These are phyloP conservation scores for Idaea straminata DNA, from an alignment of 2,888 invertebrate genomes.

Conservation along the genomic window DNA sequence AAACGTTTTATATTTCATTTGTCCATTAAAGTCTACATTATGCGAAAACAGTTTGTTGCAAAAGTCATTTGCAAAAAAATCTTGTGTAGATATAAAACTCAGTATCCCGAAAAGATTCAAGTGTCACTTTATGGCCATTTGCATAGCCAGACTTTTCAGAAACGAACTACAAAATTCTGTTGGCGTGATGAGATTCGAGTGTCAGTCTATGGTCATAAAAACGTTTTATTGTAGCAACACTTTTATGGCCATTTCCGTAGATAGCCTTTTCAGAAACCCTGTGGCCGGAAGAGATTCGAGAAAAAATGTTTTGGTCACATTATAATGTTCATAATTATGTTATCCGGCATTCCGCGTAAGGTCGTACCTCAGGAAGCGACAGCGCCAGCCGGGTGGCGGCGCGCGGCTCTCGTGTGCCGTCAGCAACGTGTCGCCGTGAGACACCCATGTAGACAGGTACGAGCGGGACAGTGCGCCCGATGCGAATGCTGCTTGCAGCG, in stretches of 20 bases:
- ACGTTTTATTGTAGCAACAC: not conserved
- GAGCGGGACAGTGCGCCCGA: slow-evolving; percentile 77
- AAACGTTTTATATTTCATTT: not conserved
- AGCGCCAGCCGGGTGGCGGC: slow-evolving; percentile 82
- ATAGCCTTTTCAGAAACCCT: no score
- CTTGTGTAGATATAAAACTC: no score
- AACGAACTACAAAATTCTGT: not conserved
- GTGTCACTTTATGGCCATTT: not conserved
- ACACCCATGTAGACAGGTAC: slow-evolving; percentile 49
- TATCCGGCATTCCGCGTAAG: slow-evolving; percentile 10
- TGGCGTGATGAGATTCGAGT: not conserved
- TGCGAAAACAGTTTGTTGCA: no score
- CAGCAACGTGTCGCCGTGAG: slow-evolving; percentile 66
- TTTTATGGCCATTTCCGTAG: not conserved
- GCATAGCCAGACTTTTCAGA: not conserved
- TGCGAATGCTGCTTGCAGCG: slow-evolving; percentile 49
- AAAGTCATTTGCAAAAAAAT: no score
- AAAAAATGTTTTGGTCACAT: not conserved
- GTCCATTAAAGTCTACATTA: no score
- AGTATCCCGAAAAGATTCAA: not conserved
- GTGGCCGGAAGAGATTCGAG: no score
- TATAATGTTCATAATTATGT: not conserved
- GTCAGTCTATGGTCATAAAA: not conserved
- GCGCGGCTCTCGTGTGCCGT: slow-evolving; percentile 78
- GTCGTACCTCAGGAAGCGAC: slow-evolving; percentile 83